Evolutionary conservation across 2,797 vertebrate species (phyloP), one percentile per base, ranked within the genome.

Genomic region (Hippocampus kuda): DNA sequence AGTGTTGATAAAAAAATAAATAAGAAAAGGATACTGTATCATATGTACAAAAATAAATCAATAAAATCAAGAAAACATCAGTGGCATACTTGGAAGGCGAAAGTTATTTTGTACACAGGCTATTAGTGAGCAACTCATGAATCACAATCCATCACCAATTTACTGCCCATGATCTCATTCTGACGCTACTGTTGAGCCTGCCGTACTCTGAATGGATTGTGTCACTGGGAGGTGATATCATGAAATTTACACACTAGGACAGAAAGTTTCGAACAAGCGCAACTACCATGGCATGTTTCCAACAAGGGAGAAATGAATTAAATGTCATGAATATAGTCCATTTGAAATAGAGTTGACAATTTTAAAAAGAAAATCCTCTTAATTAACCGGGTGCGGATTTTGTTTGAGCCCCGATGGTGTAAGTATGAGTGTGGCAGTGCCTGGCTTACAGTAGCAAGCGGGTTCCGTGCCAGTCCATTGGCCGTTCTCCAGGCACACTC

Each of bases 401-500:
- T n/a, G 3, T 24, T 24, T 54, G 10, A 24, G 22, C 22, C 53
- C 49, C 34, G 34, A 38, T 22, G 11, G 3, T 38, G 24, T 42
- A 13, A 65, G 48, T 48, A 5, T 49, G 18, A 46, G 63, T 26
- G 42, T 65, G 41, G 2, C 9, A 22, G 64, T 66, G 22, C 22
- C 7, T 38, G 5, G 22, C 88, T 89, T 77, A 91, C 89, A 87
- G 77, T 86, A 89, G 68, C 89, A 91, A 10, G 57, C 71, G 8
- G 89, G 89, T 61, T 87, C 89, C 16, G 0, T 60, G 20, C 85
- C 87, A 0, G 82, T 80, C 89, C 89, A 91, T 6, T 84, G 68
- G 72, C 86, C 65, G 1, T 34, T 79, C 72, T 88, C 61, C 69
- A 51, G 79, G 75, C 89, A 91, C 27, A 70, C 49, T 72, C 89